These are phyloP conservation scores for Dendroctonus ponderosae DNA, from an alignment of 1,140 invertebrate genomes.

Conservation along the genomic window DNA sequence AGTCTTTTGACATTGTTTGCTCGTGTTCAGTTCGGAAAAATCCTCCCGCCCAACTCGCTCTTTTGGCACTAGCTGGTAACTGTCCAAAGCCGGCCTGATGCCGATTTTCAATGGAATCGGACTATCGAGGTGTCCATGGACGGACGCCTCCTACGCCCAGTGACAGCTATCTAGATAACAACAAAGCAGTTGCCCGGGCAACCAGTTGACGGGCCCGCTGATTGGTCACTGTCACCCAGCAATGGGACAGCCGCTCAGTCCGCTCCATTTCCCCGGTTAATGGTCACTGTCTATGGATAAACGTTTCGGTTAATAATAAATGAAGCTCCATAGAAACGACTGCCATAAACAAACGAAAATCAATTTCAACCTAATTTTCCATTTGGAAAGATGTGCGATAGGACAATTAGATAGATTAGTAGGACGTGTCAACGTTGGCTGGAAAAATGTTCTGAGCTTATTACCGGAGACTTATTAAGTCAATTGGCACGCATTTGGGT, in stretches of 20 bases:
- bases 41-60: background rate
- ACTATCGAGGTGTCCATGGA: background rate
- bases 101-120: background rate
- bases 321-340: constrained; percentile 42
- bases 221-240: background rate
- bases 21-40: background rate
- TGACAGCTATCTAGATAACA: background rate
- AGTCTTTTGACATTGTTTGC: background rate
- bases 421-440: too few species aligned
- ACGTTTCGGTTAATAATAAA: constrained; percentile 38
- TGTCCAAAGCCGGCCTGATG: background rate
- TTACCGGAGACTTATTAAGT: too few species aligned
- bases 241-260: background rate
- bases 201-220: background rate
- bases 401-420: too few species aligned
- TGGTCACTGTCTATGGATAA: constrained; percentile 18
- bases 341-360: constrained; percentile 37
- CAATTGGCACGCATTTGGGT: too few species aligned
- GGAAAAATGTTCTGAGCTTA: too few species aligned
- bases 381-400: background rate
- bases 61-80: background rate
- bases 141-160: background rate
- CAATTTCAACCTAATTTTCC: constrained; percentile 40
- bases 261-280: constrained; percentile 8
- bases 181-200: background rate